phyloP scores from a whole-genome alignment of 2,113 vertebrate species.

The Vidua chalybeata region DNA sequence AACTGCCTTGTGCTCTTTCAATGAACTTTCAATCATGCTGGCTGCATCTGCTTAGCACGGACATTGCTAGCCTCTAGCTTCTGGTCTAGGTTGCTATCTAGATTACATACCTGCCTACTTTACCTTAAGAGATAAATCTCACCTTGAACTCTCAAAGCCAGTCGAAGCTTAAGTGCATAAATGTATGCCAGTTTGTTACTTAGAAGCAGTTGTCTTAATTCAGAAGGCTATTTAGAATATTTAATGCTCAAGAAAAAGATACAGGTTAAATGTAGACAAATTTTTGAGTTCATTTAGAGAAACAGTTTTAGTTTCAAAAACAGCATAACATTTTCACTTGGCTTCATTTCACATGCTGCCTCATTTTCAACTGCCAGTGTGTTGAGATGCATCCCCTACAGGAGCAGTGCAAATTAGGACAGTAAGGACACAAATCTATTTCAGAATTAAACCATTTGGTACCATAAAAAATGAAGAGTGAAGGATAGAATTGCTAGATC shows the following conservation, averaged over 20 bases:
- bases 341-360: neutral
- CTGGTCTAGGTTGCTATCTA: neutral
- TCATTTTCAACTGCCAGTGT: neutral
- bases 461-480: neutral
- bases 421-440: neutral
- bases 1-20: neutral
- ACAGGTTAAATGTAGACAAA: neutral
- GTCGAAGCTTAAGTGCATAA: neutral
- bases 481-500: neutral
- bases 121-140: neutral
- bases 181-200: neutral
- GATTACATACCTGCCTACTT: neutral
- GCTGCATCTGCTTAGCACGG: neutral
- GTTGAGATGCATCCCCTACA: neutral
- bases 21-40: neutral
- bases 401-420: neutral
- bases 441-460: neutral
- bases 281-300: neutral
- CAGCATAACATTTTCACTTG: neutral
- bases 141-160: neutral
- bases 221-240: neutral
- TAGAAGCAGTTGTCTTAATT: neutral
- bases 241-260: neutral
- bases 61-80: neutral
- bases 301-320: neutral